These are phyloP conservation scores for Palythoa grandis DNA, from an alignment of 92 coral and sea anemone genomes.

Conservation along the genomic window DNA sequence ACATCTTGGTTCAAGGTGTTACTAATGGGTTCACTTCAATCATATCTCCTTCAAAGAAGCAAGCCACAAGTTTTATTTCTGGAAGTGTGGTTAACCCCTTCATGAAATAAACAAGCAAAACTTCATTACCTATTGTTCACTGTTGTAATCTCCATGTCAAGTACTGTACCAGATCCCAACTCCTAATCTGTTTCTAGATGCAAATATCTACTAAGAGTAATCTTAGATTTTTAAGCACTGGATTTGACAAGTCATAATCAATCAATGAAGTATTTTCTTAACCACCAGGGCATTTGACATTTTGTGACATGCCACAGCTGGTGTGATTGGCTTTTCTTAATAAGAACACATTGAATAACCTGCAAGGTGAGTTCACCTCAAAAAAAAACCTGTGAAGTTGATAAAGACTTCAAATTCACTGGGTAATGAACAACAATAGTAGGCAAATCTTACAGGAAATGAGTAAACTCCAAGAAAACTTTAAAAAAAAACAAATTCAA, in stretches of 20 bases:
- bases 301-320: constrained; percentile 16
- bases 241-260: not conserved
- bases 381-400: not conserved
- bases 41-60: not conserved
- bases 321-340: constrained; percentile 28
- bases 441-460: no score
- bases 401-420: no score
- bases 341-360: constrained; percentile 7
- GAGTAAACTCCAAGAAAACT: no score
- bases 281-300: constrained; percentile 36
- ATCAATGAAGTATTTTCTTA: not conserved
- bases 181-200: not conserved
- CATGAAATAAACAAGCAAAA: not conserved
- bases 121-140: constrained; percentile 16
- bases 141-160: not conserved
- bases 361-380: not conserved
- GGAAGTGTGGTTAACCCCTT: constrained; percentile 20
- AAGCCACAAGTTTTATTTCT: constrained; percentile 3
- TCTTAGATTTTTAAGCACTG: not conserved
- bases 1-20: not conserved
- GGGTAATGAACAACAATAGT: no score
- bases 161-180: not conserved
- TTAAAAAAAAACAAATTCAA: no score
- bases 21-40: not conserved
- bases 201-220: not conserved